Base-by-base conservation (phyloP, 2,113 vertebrate species). In the Ellobius talpinus region DNA sequence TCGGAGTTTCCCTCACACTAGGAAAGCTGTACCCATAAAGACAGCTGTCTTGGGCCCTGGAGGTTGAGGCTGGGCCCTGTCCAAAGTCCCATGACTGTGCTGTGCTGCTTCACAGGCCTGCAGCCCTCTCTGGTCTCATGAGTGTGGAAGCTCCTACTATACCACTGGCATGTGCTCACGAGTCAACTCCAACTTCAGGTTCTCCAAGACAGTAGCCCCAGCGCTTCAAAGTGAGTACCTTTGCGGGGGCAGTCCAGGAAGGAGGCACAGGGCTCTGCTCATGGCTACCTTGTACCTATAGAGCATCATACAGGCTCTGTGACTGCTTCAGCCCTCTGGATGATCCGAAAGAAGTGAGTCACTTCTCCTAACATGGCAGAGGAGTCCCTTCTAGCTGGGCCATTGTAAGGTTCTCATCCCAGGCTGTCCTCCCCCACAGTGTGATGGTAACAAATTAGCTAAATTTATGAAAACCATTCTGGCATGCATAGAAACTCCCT, bases 81-180 rank as follows among this genome's bases (percentile, higher is more conserved):
- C 66, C 1, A 23, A 23, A n/a, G 61, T 14, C 3, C 26, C 0
- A 52, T 17, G 70, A 88, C 66, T 36, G 9, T 0, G 4, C 93
- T 95, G 10, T 94, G 61, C 98, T 95, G 63, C 98, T 84, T 74
- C 96, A 1, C 97, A 99, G 99, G 99, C 99, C 85, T 99, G 99
- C 96, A 99, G 99, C 78, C 99, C 99, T 0, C 99, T 99, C 94
- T 99, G 99, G 99, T 99, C 99, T 29, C 99, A 99, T 2, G 99
- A 99, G 95, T 99, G 99, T 39, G 99, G 99, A 39, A 99, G 99
- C 91, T 99, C 99, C 87, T 99, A 99, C 97, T 99, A 99, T 98
- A 99, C 99, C 98, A 99, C 99, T 0, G 99, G 99, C 11, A 99
- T 99, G 99, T 99, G 99, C 77, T 99, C 99, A 10, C 97, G 98